Percentiles rank a stretch among this genome's conserved stretches.
These are phyloP conservation scores for Koerneria pararmatus DNA, from an alignment of 2,888 invertebrate species.

Conservation along the genomic window DNA sequence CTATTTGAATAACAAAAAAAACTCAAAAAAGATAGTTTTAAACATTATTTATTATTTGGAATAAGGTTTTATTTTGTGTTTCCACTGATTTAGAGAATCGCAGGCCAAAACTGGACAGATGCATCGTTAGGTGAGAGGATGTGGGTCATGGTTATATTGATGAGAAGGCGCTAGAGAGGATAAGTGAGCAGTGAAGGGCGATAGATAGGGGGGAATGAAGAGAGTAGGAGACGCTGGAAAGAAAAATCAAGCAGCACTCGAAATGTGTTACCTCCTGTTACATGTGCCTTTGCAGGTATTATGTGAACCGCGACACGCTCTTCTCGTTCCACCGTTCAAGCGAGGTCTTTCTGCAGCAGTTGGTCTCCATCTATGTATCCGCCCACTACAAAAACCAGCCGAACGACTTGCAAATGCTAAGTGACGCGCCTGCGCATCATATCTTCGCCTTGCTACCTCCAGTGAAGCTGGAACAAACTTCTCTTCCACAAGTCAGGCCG, in stretches of 20 bases:
- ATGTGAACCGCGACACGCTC: slow-evolving; percentile 76
- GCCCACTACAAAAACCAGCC: slow-evolving; percentile 99
- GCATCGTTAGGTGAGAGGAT: too few relatives aligned
- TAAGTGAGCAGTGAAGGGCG: too few relatives aligned
- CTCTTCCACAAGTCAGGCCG: slow-evolving; percentile 72
- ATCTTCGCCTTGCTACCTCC: slow-evolving; percentile 89
- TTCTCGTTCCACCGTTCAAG: slow-evolving; percentile 90
- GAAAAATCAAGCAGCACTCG: too few relatives aligned
- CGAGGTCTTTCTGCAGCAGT: slow-evolving; percentile 78
- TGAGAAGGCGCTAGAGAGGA: too few relatives aligned
- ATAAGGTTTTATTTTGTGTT: slow-evolving; percentile 1
- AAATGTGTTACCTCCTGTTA: slow-evolving; percentile 20
- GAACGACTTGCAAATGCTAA: slow-evolving; percentile 94
- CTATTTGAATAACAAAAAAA: too few relatives aligned
- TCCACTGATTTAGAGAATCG: too few relatives aligned
- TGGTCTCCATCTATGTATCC: slow-evolving; percentile 89
- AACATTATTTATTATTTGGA: neutral
- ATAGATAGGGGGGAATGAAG: too few relatives aligned
- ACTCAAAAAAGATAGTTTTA: too few relatives aligned
- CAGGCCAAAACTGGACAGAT: too few relatives aligned
- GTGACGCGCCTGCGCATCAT: slow-evolving; percentile 96
- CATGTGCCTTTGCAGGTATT: slow-evolving; percentile 53
- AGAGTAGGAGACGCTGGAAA: too few relatives aligned
- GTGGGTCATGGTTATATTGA: too few relatives aligned
- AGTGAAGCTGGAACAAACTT: slow-evolving; percentile 64